A percentile compares a stretch with the other conserved stretches of the same genome.
phyloP scores from a whole-genome alignment of 2,113 vertebrate genomes.

The Murina feae region DNA sequence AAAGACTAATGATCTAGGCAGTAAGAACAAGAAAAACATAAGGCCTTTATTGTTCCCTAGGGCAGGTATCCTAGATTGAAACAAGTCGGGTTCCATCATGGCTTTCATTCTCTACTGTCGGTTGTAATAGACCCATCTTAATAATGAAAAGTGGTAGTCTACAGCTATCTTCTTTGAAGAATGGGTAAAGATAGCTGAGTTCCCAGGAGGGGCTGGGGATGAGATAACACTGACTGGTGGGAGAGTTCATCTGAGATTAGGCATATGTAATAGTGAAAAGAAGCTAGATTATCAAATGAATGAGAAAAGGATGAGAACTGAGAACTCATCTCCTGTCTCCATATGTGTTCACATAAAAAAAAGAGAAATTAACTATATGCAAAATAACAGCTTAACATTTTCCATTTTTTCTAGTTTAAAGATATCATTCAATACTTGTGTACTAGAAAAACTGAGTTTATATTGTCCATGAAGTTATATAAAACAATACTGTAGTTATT shows the following conservation, averaged over 20 bases:
- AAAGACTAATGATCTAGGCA: not conserved
- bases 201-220: not conserved
- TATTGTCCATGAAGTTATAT: not conserved
- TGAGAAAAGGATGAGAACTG: not conserved
- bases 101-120: not conserved
- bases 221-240: not conserved
- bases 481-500: not conserved
- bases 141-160: not conserved
- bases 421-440: not conserved
- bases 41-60: not conserved
- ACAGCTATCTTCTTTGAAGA: not conserved
- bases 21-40: not conserved
- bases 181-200: not conserved
- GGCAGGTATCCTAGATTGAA: not conserved
- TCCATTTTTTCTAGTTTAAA: conserved; percentile 13
- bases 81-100: not conserved
- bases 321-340: not conserved
- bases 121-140: not conserved
- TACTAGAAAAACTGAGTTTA: not conserved
- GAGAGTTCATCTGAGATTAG: not conserved
- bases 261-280: not conserved
- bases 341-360: not conserved
- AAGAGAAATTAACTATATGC: not conserved
- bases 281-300: not conserved
- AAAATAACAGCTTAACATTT: not conserved